Evolutionary conservation across 1,140 invertebrate genomes (phyloP).

Genomic region (Zaprionus davidi): DNA sequence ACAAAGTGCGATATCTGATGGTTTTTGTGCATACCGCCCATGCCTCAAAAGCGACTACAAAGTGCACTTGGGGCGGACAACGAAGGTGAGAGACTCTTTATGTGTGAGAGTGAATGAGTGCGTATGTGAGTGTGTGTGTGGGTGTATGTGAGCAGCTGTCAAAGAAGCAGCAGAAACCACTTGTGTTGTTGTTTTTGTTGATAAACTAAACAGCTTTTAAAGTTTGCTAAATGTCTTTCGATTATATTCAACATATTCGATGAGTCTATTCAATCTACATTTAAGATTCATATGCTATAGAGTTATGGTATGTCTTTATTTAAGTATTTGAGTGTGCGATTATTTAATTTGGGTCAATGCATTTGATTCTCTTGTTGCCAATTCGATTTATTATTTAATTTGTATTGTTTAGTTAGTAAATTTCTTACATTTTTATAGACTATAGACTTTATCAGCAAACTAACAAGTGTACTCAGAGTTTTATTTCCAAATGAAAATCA

Average conservation of each 20-base stretch:
- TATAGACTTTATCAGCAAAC: too few relatives aligned
- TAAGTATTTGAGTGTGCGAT: background rate
- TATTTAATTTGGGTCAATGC: background rate
- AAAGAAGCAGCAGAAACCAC: background rate
- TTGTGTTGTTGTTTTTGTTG: conserved; percentile 16
- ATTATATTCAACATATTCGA: background rate
- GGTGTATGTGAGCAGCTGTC: background rate
- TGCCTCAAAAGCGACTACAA: conserved; percentile 40
- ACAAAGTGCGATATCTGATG: conserved; percentile 4
- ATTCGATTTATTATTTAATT: too few relatives aligned
- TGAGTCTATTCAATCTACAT: background rate
- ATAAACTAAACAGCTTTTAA: conserved; percentile 17
- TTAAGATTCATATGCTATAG: background rate
- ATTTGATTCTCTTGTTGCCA: too few relatives aligned
- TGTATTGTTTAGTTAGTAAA: too few relatives aligned
- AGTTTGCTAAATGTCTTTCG: background rate
- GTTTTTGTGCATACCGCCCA: conserved; percentile 8
- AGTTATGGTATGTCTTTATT: background rate
- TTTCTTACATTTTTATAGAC: too few relatives aligned
- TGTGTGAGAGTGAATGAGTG: background rate
- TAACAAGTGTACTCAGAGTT: too few relatives aligned
- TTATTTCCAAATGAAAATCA: background rate
- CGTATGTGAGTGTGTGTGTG: background rate
- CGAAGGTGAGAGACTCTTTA: background rate
- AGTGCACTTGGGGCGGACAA: conserved; percentile 1